These are phyloP conservation scores for Ennomos erosarius DNA, from an alignment of 2,888 invertebrate genomes.

Conservation along the genomic window DNA sequence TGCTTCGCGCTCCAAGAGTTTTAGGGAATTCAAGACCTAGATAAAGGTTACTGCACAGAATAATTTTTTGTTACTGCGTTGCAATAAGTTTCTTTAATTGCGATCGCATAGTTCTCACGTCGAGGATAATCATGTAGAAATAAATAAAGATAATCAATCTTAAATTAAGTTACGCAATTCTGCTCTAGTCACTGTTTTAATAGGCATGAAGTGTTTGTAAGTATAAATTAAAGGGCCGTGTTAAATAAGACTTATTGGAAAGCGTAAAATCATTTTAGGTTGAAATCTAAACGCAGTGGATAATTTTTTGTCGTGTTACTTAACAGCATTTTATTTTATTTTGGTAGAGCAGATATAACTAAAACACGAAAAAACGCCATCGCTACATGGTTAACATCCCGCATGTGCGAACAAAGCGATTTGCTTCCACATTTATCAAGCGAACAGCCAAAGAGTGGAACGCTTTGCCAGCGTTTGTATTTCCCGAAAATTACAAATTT, in stretches of 20 bases:
- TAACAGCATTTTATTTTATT: no score
- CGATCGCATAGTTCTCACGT: background rate
- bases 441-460: no score
- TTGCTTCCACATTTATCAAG: no score
- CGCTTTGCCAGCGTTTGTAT: no score
- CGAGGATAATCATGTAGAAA: no score
- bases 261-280: conserved; percentile 12
- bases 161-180: conserved; percentile 14
- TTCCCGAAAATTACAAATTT: no score
- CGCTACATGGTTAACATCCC: no score
- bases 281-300: background rate
- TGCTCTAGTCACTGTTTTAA: background rate
- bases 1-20: conserved; percentile 54
- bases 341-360: no score
- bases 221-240: conserved; percentile 15
- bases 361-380: no score
- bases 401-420: no score
- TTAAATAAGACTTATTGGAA: conserved; percentile 11
- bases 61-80: background rate
- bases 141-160: no score
- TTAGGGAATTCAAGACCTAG: conserved; percentile 51
- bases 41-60: conserved; percentile 23
- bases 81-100: conserved; percentile 1
- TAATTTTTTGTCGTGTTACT: no score
- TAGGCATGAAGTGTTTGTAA: conserved; percentile 13